These are phyloP conservation scores for Folsomia candida DNA, from an alignment of 2,888 invertebrate species.

Conservation along the genomic window DNA sequence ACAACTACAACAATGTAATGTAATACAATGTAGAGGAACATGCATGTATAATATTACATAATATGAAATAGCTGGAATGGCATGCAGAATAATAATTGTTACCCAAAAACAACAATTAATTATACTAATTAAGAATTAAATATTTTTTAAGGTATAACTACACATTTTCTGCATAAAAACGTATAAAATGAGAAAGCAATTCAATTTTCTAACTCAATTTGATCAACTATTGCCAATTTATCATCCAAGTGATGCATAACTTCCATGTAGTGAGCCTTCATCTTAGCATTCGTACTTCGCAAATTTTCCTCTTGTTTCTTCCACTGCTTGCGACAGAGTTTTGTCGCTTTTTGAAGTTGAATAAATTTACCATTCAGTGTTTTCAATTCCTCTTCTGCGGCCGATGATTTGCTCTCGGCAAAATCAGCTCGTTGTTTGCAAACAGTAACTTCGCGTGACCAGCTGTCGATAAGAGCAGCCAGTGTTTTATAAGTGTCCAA, in stretches of 20 bases:
- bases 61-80: too few relatives aligned
- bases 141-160: too few relatives aligned
- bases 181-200: too few relatives aligned
- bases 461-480: constrained; percentile 20
- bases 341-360: constrained; percentile 31
- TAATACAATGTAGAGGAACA: too few relatives aligned
- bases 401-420: constrained; percentile 26
- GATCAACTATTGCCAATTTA: constrained; percentile 27
- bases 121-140: too few relatives aligned
- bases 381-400: constrained; percentile 33
- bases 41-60: too few relatives aligned
- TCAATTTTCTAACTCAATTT: too few relatives aligned
- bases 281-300: constrained; percentile 17
- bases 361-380: constrained; percentile 36
- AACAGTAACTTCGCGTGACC: constrained; percentile 27
- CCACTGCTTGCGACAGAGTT: constrained; percentile 37
- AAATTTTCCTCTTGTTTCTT: constrained; percentile 35
- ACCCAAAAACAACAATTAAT: too few relatives aligned
- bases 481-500: constrained; percentile 42
- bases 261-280: constrained; percentile 28
- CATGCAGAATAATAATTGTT: too few relatives aligned
- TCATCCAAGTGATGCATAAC: constrained; percentile 25
- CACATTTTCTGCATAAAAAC: too few relatives aligned
- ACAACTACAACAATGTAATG: too few relatives aligned
- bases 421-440: constrained; percentile 41